phyloP scores from a whole-genome alignment of 53 echinoderm and acorn worm species.

The Echinarachnius parma region DNA sequence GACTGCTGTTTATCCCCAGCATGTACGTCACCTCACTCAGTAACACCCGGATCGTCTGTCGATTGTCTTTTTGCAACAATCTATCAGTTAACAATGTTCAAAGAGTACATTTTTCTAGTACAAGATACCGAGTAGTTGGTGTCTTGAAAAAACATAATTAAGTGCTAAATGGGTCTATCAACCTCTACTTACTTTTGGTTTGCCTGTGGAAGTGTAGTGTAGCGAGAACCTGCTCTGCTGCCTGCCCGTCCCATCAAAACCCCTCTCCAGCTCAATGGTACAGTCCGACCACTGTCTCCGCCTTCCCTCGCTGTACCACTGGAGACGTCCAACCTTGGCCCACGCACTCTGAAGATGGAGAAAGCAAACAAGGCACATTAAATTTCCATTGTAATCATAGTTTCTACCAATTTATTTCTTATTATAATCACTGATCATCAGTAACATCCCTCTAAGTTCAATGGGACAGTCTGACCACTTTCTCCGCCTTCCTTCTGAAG shows the following conservation, averaged over 20 bases:
- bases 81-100: too few species aligned
- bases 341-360: conserved; percentile 72
- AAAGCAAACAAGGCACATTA: too few species aligned
- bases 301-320: conserved; percentile 80
- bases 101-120: too few species aligned
- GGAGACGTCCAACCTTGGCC: conserved; percentile 91
- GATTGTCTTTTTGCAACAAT: too few species aligned
- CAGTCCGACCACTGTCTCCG: conserved; percentile 86
- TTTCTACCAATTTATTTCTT: too few species aligned
- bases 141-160: too few species aligned
- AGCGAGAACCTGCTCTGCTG: conserved; percentile 72
- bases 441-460: conserved; percentile 69
- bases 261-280: conserved; percentile 86
- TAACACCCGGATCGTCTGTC: conserved; percentile 65
- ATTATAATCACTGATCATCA: too few species aligned
- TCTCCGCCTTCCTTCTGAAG: conserved; percentile 79
- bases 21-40: conserved; percentile 86
- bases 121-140: too few species aligned
- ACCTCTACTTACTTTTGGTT: conserved; percentile 57
- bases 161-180: too few species aligned
- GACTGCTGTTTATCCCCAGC: conserved; percentile 54
- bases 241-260: conserved; percentile 59
- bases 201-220: conserved; percentile 67
- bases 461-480: conserved; percentile 86
- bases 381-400: too few species aligned